Evolutionary conservation across 53 echinoderm and acorn worm species (phyloP), one percentile per base, ranked within the genome.

Genomic region (Stichopus horrens): DNA sequence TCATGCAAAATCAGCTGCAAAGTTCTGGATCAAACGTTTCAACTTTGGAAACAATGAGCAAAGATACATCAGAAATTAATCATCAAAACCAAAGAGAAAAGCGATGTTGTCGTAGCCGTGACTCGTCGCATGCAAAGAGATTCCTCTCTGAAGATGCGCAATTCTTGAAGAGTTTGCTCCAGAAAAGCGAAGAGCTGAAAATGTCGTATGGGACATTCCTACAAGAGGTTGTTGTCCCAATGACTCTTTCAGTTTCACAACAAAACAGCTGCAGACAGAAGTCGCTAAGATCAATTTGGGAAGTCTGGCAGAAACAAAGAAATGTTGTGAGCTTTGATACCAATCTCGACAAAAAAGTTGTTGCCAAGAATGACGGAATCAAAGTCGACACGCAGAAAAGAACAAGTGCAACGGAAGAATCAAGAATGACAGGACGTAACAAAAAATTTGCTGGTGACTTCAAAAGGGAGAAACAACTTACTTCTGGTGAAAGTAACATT

Each of bases 141-240:
- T 0, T 7, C n/a, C 16, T n/a, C 18, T 7, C 14, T 18, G 71
- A 71, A 71, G 19, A 18, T 13, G 71, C 18, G 7, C 6, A 71
- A 13, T 16, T 71, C 14, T 71, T 71, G 71, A 71, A 71, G 19
- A 20, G 19, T 71, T n/a, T 16, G 4, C 20, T 71, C 18, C 7
- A 71, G 19, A n/a, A 18, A 71, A 13, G 71, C 6, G 18, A 18
- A 71, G 71, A 20, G 21, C 7, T 71, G 71, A 71, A 19, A 18
- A 58, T 81, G 55, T 21, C 81, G 1, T 81, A 56, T 16, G 81
- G 81, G 3, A 58, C 57, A 19, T 81, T 81, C 58, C 19, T 81
- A 1, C 13, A 81, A 5, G 81, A 81, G 9, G 58, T 81, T 56
- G 16, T 81, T 19, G 57, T 81, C 9, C 81, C 81, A 81, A 81